A percentile compares a stretch with the other conserved stretches of the same genome.
Evolutionary conservation across 1,140 invertebrate genomes (phyloP).

Genomic region (Nephotettix cincticeps): DNA sequence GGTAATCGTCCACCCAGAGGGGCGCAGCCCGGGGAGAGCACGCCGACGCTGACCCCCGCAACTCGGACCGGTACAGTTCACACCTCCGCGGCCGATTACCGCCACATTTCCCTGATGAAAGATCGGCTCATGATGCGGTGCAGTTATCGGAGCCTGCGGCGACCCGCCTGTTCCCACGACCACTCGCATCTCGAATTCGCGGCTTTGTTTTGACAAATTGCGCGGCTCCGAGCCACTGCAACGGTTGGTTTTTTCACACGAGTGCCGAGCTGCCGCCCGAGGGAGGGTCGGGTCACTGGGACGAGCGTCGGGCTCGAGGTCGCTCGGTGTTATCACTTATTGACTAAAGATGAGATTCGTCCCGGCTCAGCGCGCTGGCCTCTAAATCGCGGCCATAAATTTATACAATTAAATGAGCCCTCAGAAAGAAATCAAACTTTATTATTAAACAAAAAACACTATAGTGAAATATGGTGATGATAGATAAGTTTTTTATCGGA

Average conservation of each 20-base stretch:
- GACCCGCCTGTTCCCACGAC: not conserved
- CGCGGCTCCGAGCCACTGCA: slow-evolving; percentile 7
- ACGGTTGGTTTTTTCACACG: slow-evolving; percentile 4
- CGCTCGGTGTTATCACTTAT: too few species aligned
- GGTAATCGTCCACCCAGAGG: not conserved
- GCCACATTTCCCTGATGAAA: slow-evolving; percentile 5
- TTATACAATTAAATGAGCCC: too few species aligned
- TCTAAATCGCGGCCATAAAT: too few species aligned
- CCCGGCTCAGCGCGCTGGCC: too few species aligned
- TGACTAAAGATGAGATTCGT: too few species aligned
- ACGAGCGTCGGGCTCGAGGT: not conserved
- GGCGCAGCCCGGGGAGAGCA: not conserved
- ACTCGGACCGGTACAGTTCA: not conserved
- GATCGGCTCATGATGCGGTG: slow-evolving; percentile 3
- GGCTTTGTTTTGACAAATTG: slow-evolving; percentile 12
- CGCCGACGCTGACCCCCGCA: not conserved
- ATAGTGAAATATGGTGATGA: too few species aligned
- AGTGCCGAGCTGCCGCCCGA: not conserved
- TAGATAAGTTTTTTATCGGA: too few species aligned
- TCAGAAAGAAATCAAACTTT: too few species aligned
- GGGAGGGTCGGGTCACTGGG: slow-evolving; percentile 4
- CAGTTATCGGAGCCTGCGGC: not conserved
- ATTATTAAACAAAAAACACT: too few species aligned
- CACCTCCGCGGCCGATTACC: not conserved
- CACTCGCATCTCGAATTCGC: not conserved